A percentile compares a stretch with the other conserved stretches of the same genome.
These are phyloP conservation scores for Pelobates fuscus DNA, from an alignment of 2,113 vertebrate species.

Conservation along the genomic window DNA sequence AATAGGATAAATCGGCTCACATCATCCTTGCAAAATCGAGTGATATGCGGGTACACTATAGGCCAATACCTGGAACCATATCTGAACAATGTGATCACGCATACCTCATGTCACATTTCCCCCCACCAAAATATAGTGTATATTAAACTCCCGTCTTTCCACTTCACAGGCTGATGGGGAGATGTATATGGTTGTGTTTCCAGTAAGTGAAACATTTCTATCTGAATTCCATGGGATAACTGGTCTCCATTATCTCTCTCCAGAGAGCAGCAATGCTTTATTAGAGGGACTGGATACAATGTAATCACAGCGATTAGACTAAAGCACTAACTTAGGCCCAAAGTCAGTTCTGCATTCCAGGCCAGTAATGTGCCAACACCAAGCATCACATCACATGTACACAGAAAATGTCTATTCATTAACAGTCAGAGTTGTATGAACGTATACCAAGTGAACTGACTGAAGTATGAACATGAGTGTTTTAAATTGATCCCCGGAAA, in stretches of 20 bases:
- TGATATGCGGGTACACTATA: too few relatives aligned
- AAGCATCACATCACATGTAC: background rate
- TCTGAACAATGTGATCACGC: too few relatives aligned
- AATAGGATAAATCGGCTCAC: too few relatives aligned
- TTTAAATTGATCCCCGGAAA: too few relatives aligned
- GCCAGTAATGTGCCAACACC: conserved; percentile 24
- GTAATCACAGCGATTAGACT: conserved; percentile 42
- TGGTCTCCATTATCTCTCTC: conserved; percentile 22
- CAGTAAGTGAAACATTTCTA: background rate
- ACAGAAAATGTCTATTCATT: background rate
- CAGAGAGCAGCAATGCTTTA: conserved; percentile 37
- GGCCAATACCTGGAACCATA: too few relatives aligned
- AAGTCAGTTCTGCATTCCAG: conserved; percentile 31
- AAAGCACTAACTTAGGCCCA: conserved; percentile 32
- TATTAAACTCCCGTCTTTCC: too few relatives aligned
- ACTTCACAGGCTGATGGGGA: too few relatives aligned
- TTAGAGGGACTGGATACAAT: background rate
- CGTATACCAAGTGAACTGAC: too few relatives aligned
- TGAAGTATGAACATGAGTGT: too few relatives aligned
- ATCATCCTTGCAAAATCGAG: too few relatives aligned
- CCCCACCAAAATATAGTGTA: too few relatives aligned
- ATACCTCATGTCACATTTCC: too few relatives aligned
- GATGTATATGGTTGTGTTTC: background rate
- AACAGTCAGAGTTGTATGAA: background rate
- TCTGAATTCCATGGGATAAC: conserved; percentile 6